Percentiles rank a stretch among this genome's conserved stretches.
Evolutionary conservation across 2,113 vertebrate species (phyloP).

Genomic region (Ictalurus punctatus): DNA sequence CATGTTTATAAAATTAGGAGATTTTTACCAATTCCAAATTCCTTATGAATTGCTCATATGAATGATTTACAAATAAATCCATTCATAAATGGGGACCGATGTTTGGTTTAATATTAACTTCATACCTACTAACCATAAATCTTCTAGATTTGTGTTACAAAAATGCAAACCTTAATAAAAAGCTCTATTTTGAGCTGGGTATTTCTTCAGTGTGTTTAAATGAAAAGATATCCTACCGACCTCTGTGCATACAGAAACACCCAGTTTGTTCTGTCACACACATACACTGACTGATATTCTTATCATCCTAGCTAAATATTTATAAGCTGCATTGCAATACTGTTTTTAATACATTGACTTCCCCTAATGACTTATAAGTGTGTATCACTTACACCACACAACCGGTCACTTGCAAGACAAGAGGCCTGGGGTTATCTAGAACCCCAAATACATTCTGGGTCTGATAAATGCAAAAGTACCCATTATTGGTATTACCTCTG

Average conservation of each 20-base stretch:
- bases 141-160: not conserved
- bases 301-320: not conserved
- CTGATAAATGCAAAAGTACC: not conserved
- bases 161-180: not conserved
- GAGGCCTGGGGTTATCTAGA: not conserved
- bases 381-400: not conserved
- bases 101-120: not conserved
- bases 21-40: not conserved
- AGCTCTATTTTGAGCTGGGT: not conserved
- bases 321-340: not conserved
- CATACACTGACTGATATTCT: not conserved
- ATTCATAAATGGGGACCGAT: not conserved
- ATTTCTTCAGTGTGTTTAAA: not conserved
- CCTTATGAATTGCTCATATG: not conserved
- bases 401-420: not conserved
- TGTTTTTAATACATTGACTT: not conserved
- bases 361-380: not conserved
- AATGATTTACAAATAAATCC: not conserved
- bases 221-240: not conserved
- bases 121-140: not conserved
- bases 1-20: not conserved
- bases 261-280: not conserved
- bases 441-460: not conserved
- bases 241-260: not conserved
- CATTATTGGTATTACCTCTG: not conserved